Percentiles rank a stretch among this genome's conserved stretches.
Conservation (phyloP, 2,888 invertebrate genomes). For the Rhamnusium bicolor region DNA sequence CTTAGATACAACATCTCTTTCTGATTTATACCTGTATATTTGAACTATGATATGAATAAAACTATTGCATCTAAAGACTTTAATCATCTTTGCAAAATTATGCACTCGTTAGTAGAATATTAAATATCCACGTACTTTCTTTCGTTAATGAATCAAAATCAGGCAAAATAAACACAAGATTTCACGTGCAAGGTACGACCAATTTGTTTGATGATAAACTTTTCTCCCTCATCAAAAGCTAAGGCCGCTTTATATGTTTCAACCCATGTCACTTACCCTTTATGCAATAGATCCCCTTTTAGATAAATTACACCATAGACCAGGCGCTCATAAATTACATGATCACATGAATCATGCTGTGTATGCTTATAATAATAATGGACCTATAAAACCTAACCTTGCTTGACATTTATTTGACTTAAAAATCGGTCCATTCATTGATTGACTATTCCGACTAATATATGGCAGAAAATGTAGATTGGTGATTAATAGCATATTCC, state of each 20-base stretch:
- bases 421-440: neutral
- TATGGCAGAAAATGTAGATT: neutral
- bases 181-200: conserved; percentile 33
- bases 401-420: conserved; percentile 37
- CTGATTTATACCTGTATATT: too few relatives aligned
- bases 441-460: neutral
- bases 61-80: neutral
- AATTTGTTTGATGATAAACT: conserved; percentile 47
- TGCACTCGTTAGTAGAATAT: neutral
- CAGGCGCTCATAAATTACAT: conserved; percentile 47
- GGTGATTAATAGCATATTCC: neutral
- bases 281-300: conserved; percentile 51
- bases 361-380: conserved; percentile 46
- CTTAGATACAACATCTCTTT: too few relatives aligned
- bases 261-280: conserved; percentile 52
- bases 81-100: neutral
- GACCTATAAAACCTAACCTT: conserved; percentile 34
- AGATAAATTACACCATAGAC: conserved; percentile 48
- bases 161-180: conserved; percentile 18
- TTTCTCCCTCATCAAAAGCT: conserved; percentile 46
- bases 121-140: conserved; percentile 9
- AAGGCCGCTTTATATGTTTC: conserved; percentile 41
- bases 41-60: neutral
- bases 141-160: conserved; percentile 21
- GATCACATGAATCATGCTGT: conserved; percentile 45